Conservation (phyloP, 2,113 vertebrate genomes). For the Athene cunicularia region DNA sequence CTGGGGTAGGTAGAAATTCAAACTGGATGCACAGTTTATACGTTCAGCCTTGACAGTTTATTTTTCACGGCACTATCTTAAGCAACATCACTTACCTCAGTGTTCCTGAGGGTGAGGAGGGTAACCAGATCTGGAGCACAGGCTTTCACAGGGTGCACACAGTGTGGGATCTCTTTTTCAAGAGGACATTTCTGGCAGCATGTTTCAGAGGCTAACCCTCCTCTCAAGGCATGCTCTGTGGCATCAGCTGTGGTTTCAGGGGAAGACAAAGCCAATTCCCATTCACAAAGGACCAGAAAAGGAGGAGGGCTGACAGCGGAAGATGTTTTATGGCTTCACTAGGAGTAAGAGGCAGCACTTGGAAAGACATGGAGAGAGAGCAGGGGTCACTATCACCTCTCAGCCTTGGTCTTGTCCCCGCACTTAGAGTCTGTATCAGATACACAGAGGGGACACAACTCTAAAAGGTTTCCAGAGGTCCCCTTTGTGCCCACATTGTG, state of each 20-base stretch:
- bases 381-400: not conserved
- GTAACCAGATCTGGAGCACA: not conserved
- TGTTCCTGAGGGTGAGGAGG: not conserved
- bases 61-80: not conserved
- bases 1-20: not conserved
- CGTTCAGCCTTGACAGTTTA: not conserved
- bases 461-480: not conserved
- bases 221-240: not conserved
- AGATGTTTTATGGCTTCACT: accelerated
- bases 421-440: not conserved
- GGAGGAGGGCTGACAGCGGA: not conserved
- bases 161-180: not conserved
- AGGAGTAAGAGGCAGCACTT: not conserved
- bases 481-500: not conserved
- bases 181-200: not conserved
- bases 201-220: not conserved
- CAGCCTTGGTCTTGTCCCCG: not conserved
- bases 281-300: not conserved
- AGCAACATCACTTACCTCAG: not conserved
- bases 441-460: not conserved
- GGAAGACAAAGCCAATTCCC: not conserved
- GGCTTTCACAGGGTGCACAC: not conserved
- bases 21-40: not conserved
- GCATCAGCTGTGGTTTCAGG: not conserved
- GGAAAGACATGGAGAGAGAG: not conserved